Conservation (phyloP, 1,140 invertebrate species). For the Drosophila equinoxialis region DNA sequence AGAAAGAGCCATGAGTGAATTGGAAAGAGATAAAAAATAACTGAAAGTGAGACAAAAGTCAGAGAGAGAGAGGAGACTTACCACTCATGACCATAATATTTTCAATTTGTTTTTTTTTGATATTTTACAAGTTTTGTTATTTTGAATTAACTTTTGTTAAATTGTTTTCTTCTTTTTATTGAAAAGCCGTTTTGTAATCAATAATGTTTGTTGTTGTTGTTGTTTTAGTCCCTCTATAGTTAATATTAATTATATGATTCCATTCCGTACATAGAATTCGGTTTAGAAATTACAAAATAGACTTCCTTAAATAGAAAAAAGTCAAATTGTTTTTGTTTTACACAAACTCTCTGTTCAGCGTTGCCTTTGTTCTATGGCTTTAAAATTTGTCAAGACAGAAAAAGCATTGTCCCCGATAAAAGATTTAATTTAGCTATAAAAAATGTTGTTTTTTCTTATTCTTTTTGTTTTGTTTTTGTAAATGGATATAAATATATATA, state of each 20-base stretch:
- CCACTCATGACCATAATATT: background rate
- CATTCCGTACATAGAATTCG: conserved; percentile 18
- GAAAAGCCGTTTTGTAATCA: conserved; percentile 61
- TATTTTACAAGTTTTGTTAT: background rate
- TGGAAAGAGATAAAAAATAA: too few species aligned
- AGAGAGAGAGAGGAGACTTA: too few species aligned
- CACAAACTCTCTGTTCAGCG: conserved; percentile 20
- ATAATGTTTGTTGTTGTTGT: conserved; percentile 37
- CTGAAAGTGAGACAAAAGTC: too few species aligned
- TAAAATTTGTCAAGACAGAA: conserved; percentile 64
- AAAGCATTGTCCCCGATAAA: conserved; percentile 62
- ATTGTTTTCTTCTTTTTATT: conserved; percentile 53
- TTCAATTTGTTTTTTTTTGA: background rate
- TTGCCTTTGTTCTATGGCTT: conserved; percentile 20
- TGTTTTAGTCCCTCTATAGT: conserved; percentile 63
- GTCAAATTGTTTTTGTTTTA: conserved; percentile 31
- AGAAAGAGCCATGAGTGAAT: too few species aligned
- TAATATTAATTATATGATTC: conserved; percentile 62
- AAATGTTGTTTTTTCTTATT: conserved; percentile 30
- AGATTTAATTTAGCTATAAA: conserved; percentile 77
- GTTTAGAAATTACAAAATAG: conserved; percentile 13
- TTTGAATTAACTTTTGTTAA: conserved; percentile 32
- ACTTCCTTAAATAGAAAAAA: conserved; percentile 19
- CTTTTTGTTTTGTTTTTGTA: conserved; percentile 8
- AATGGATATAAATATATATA: conserved; percentile 75